These are phyloP conservation scores for Potorous gilbertii DNA, from an alignment of 2,797 vertebrate species.

Conservation along the genomic window DNA sequence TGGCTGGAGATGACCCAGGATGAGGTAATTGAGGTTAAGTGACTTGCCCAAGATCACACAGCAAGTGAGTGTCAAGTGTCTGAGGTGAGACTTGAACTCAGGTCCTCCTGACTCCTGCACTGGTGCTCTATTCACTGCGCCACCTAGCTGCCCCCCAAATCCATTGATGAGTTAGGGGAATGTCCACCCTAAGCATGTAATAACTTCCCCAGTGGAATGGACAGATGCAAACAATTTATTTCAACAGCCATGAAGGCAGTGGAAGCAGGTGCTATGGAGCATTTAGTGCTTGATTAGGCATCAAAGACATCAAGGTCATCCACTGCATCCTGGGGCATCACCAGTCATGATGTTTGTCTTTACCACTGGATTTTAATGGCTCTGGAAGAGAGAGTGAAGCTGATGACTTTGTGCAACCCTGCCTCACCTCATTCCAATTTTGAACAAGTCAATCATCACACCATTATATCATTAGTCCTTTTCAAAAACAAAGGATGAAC, in stretches of 20 bases:
- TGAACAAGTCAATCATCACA: neutral
- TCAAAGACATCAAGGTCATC: neutral
- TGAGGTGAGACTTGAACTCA: too few relatives aligned
- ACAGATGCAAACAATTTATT: neutral
- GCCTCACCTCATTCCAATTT: neutral
- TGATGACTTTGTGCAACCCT: neutral
- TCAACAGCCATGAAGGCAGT: neutral
- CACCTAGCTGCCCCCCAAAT: neutral
- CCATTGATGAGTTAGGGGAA: neutral
- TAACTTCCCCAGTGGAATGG: neutral
- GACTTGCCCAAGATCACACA: too few relatives aligned
- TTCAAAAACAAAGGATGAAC: neutral
- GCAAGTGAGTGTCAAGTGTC: too few relatives aligned
- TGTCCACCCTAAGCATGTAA: neutral
- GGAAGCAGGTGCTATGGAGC: neutral
- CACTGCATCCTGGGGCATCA: neutral
- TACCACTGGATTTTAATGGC: neutral
- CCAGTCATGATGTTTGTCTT: neutral
- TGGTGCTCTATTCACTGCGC: too few relatives aligned
- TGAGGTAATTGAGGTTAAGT: too few relatives aligned
- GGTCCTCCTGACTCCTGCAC: too few relatives aligned
- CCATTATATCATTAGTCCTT: neutral
- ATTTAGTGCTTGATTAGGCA: too few relatives aligned
- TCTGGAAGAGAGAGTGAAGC: neutral
- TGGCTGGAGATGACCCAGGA: too few relatives aligned